phyloP scores from a whole-genome alignment of 2,797 vertebrate species.

The Tachyglossus aculeatus region DNA sequence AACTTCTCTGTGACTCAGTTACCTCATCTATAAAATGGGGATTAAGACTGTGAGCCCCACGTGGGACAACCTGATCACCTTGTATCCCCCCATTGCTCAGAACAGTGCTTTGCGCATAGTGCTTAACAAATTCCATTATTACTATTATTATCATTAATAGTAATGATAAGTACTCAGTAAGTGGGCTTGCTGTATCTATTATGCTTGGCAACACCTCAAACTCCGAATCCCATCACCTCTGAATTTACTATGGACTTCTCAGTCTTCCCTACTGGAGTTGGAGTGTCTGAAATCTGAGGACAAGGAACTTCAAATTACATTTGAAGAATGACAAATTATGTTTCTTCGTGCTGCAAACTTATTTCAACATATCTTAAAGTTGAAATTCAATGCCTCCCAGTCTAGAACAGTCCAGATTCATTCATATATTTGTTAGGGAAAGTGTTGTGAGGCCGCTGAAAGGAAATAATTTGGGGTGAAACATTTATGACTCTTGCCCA shows the following conservation, averaged over 20 bases:
- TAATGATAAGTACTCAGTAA: too few species aligned
- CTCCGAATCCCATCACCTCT: too few species aligned
- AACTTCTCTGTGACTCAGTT: too few species aligned
- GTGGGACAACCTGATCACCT: too few species aligned
- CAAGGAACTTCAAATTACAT: not conserved
- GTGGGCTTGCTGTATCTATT: not conserved
- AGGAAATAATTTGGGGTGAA: slow-evolving; percentile 17
- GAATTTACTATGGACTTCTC: slow-evolving; percentile 2
- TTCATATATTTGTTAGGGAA: not conserved
- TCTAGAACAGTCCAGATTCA: not conserved
- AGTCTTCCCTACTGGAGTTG: slow-evolving; percentile 8
- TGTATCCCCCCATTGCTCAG: too few species aligned
- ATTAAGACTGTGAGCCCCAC: too few species aligned
- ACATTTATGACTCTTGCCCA: slow-evolving; percentile 47
- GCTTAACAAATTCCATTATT: too few species aligned
- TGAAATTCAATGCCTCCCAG: not conserved
- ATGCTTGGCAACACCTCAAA: not conserved
- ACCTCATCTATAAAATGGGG: too few species aligned
- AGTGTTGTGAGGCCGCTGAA: not conserved
- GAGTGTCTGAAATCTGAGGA: slow-evolving; percentile 20
- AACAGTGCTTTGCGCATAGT: too few species aligned
- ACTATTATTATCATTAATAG: too few species aligned
- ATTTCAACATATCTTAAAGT: not conserved
- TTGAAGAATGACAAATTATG: not conserved
- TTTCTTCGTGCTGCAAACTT: not conserved